These are phyloP conservation scores for Pygoscelis antarcticus DNA, from an alignment of 2,113 vertebrate species.

Conservation along the genomic window DNA sequence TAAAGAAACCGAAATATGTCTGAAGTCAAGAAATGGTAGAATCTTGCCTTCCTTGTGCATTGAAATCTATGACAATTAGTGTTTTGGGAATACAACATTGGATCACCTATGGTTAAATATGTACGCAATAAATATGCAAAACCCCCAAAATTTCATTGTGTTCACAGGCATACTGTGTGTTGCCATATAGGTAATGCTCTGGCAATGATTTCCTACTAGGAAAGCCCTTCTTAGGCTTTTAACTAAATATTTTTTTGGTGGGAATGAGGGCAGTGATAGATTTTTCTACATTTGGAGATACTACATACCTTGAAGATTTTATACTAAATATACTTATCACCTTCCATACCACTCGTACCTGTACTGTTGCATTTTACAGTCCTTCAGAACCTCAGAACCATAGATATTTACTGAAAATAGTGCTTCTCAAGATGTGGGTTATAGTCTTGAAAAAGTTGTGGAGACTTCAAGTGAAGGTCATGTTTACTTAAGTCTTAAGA, in stretches of 20 bases:
- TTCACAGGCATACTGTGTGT: neutral
- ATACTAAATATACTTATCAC: neutral
- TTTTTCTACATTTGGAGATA: neutral
- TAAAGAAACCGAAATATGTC: neutral
- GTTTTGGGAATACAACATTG: neutral
- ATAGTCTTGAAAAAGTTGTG: neutral
- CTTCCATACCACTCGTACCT: neutral
- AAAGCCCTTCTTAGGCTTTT: neutral
- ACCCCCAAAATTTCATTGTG: fast-evolving
- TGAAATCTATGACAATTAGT: neutral
- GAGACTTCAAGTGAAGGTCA: neutral
- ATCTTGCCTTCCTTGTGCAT: neutral
- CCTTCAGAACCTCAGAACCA: neutral
- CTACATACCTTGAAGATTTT: neutral
- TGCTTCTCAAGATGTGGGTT: neutral
- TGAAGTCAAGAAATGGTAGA: neutral
- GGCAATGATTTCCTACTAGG: neutral
- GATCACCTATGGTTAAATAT: neutral
- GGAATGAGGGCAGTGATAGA: neutral
- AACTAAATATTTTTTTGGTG: neutral
- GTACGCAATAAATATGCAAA: neutral
- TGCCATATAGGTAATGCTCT: neutral
- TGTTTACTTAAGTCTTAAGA: neutral
- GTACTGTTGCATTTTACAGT: neutral
- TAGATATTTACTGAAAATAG: neutral